Percentiles rank a stretch among this genome's conserved stretches.
phyloP scores from a whole-genome alignment of 2,888 invertebrate genomes.

The Junonia oenone region DNA sequence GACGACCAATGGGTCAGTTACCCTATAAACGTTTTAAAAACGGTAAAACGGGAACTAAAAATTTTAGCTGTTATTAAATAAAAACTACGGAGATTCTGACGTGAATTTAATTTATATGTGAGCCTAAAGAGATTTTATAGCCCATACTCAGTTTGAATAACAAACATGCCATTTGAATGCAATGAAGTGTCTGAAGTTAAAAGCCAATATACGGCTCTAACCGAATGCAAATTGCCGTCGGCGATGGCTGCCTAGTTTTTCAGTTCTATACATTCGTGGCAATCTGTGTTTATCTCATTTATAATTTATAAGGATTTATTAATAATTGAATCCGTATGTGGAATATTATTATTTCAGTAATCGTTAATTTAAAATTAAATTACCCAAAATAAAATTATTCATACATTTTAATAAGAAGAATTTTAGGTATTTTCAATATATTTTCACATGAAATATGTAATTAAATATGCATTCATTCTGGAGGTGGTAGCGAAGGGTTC shows the following conservation, averaged over 20 bases:
- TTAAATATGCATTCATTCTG: too few species aligned
- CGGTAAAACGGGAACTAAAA: not conserved
- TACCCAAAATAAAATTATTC: too few species aligned
- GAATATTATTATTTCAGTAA: not conserved
- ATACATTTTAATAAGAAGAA: too few species aligned
- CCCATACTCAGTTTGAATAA: conserved; percentile 9
- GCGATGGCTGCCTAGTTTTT: conserved; percentile 3
- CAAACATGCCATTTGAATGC: conserved; percentile 23
- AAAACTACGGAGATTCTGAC: not conserved
- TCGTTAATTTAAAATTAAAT: too few species aligned
- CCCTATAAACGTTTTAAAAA: too few species aligned
- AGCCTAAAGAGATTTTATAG: conserved; percentile 6
- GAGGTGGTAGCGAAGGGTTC: too few species aligned
- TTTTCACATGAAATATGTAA: too few species aligned
- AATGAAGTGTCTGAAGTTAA: conserved; percentile 23
- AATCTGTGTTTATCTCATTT: not conserved
- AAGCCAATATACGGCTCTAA: conserved; percentile 20
- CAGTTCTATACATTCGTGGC: not conserved
- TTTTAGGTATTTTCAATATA: too few species aligned
- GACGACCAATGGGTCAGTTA: too few species aligned
- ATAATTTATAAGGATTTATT: not conserved
- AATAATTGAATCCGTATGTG: not conserved
- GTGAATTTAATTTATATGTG: not conserved
- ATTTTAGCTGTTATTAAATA: not conserved
- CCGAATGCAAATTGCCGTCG: conserved; percentile 22